These are phyloP conservation scores for Stegodyphus mimosarum DNA, from an alignment of 1,140 invertebrate genomes.

Conservation along the genomic window DNA sequence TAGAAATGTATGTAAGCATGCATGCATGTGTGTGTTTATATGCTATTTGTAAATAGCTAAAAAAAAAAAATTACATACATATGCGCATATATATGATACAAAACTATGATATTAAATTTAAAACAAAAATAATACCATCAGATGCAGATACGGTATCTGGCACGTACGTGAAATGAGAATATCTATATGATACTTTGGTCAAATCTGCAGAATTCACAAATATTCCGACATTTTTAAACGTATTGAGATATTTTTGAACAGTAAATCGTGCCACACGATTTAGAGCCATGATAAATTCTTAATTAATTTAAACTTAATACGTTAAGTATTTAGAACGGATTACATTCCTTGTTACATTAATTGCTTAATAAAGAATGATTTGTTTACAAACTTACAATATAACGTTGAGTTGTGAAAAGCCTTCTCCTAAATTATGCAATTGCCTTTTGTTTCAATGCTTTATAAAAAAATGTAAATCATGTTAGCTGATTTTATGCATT, in stretches of 20 bases:
- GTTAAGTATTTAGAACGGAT: no score
- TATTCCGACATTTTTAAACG: not conserved
- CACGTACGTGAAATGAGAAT: constrained; percentile 68
- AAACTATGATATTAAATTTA: not conserved
- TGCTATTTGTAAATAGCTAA: no score
- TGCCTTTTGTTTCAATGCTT: no score
- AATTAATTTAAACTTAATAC: no score
- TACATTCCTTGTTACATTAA: not conserved
- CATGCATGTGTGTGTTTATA: no score
- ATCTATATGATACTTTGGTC: constrained; percentile 25
- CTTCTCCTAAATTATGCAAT: no score
- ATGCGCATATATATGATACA: no score
- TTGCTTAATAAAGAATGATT: not conserved
- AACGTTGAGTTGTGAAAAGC: not conserved
- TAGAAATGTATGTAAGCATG: no score
- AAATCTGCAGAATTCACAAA: not conserved
- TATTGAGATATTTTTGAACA: not conserved
- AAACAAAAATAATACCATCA: constrained; percentile 63
- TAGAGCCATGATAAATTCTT: no score
- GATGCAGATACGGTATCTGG: constrained; percentile 67
- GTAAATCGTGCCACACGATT: not conserved
- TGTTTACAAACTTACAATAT: not conserved
- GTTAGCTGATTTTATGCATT: no score
- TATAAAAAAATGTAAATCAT: no score
- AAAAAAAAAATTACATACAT: no score